Base-by-base conservation (phyloP, 1,140 invertebrate species). In the Zaprionus kolodkinae region DNA sequence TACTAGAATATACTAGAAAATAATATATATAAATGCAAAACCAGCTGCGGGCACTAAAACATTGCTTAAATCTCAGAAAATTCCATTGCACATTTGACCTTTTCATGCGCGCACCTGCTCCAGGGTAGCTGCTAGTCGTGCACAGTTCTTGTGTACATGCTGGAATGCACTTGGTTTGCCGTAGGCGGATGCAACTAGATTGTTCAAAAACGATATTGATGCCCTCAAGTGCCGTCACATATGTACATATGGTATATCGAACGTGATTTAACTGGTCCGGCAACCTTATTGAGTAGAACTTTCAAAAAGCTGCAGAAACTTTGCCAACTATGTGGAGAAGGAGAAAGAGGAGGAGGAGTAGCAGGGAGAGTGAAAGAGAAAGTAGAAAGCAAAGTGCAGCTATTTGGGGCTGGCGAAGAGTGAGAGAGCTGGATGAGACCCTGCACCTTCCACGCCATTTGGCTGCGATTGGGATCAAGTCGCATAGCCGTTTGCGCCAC, bases 401-500 rank as follows among this genome's bases (percentile, higher is more conserved):
- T 40, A 40, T 40, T 40, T 40, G 0, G 38, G 13, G 13, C 13
- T n/a, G 13, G 38, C 7, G 21, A 6, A 30, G 15, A 63, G 33
- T 11, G 25, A 57, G 54, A 35, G 36, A 17, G 36, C 6, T 4
- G 6, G 0, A n/a, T n/a, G n/a, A 15, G 17, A 15, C 7, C 11
- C 17, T 45, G 40, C 40, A 45, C 40, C 36, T 61, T 65, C 35
- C 48, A 55, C 35, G 54, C 40, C 63, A 65, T 40, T 56, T 66
- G 63, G 9, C 35, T 12, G 10, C 7, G 67, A 70, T 70, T 38
- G 33, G 30, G 11, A 68, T 60, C 66, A 45, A 60, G 66, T 55
- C 15, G 33, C 50, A 17, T 40, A 9, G 52, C 52, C 52, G 30
- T 7, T 54, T n/a, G n/a, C n/a, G 17, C 43, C 33, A 35, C 33